Percentiles rank a stretch among this genome's conserved stretches.
Evolutionary conservation across 1,140 invertebrate genomes (phyloP).

Genomic region (Anoplolepis gracilipes): DNA sequence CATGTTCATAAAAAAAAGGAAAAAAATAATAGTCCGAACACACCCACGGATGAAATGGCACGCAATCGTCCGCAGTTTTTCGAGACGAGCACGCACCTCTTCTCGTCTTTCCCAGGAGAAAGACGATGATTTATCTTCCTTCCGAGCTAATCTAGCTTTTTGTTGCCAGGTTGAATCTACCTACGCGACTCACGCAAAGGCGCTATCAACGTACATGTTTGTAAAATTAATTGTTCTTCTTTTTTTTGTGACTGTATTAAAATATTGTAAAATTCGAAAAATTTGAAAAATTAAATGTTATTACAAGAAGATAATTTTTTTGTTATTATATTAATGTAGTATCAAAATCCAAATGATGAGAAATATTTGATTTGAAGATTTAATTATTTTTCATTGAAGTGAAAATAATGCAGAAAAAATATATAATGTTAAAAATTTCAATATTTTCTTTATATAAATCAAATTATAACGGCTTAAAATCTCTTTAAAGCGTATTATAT

Average conservation of each 20-base stretch:
- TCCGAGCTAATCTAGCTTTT: background rate
- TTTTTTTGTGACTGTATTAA: background rate
- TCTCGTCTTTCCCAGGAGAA: background rate
- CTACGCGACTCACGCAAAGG: constrained; percentile 39
- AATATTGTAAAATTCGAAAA: background rate
- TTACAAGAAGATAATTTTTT: background rate
- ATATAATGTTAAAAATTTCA: background rate
- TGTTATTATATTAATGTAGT: background rate
- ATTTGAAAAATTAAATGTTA: background rate
- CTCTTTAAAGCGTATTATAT: too few species aligned
- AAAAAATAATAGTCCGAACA: constrained; percentile 34
- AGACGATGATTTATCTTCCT: constrained; percentile 39
- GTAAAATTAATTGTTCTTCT: constrained; percentile 12
- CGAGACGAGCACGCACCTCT: constrained; percentile 6
- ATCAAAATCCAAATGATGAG: background rate
- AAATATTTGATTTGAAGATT: background rate
- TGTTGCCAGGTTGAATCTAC: background rate
- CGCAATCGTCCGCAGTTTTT: constrained; percentile 42
- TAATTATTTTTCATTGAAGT: background rate
- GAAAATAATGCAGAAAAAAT: background rate
- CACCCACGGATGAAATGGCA: constrained; percentile 34
- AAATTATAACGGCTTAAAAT: background rate
- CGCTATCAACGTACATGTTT: background rate
- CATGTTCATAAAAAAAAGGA: background rate
- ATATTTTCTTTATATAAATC: background rate